Conservation (phyloP, 2,113 vertebrate species). For the Cepphus grylle region DNA sequence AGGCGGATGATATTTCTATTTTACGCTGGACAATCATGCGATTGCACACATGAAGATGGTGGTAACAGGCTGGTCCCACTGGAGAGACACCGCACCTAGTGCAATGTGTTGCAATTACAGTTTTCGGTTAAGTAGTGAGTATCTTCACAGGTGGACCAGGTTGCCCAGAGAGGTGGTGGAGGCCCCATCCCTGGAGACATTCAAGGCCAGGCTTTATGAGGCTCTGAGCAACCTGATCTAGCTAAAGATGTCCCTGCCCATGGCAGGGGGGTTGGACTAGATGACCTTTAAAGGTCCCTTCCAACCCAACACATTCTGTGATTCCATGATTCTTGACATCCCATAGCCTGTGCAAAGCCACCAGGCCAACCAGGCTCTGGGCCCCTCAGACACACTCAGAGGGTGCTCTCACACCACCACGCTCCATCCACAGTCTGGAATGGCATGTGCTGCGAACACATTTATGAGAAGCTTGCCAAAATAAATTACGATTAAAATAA, state of each 20-base stretch:
- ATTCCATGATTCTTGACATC: not conserved
- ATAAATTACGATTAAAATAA: not conserved
- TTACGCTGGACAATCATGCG: not conserved
- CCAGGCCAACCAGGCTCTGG: not conserved
- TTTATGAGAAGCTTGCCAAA: not conserved
- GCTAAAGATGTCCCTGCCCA: too few species aligned
- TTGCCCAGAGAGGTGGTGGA: too few species aligned
- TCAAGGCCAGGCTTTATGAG: too few species aligned
- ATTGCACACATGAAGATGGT: rapidly evolving
- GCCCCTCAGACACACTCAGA: not conserved
- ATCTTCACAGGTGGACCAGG: not conserved
- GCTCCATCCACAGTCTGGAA: not conserved
- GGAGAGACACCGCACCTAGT: not conserved
- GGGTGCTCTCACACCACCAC: not conserved
- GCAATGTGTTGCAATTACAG: rapidly evolving
- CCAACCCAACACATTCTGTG: too few species aligned
- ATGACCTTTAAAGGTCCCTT: too few species aligned
- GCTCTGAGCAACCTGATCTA: too few species aligned
- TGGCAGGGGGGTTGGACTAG: too few species aligned
- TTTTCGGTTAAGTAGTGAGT: not conserved
- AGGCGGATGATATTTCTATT: not conserved
- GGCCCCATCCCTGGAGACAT: too few species aligned
- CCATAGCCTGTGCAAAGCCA: not conserved
- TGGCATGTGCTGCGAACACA: rapidly evolving
- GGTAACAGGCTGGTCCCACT: not conserved